These are phyloP conservation scores for Apistogramma diplotaenia DNA, from an alignment of 2,113 vertebrate genomes.

Conservation along the genomic window DNA sequence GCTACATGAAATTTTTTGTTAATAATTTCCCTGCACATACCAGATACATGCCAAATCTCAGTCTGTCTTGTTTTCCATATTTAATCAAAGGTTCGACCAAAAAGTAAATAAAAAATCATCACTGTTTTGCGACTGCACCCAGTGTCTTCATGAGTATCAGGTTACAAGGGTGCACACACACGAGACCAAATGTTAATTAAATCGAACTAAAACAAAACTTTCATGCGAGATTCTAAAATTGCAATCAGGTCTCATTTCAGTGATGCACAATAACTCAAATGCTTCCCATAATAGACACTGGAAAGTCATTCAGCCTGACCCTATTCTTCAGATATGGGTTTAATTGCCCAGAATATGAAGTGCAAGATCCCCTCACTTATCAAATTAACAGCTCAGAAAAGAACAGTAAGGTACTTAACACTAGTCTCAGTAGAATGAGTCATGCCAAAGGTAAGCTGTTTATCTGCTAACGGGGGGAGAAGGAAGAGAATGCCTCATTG, in stretches of 20 bases:
- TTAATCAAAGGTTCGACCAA: not conserved
- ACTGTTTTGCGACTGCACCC: not conserved
- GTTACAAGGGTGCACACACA: not conserved
- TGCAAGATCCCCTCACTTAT: slow-evolving; percentile 66
- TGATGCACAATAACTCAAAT: slow-evolving; percentile 47
- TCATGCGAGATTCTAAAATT: not conserved
- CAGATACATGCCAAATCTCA: not conserved
- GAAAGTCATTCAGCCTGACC: slow-evolving; percentile 61
- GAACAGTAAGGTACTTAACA: slow-evolving; percentile 50
- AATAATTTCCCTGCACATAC: not conserved
- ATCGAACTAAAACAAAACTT: not conserved
- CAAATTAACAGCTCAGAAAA: slow-evolving; percentile 69
- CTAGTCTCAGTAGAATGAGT: slow-evolving; percentile 35
- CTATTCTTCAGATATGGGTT: slow-evolving; percentile 63
- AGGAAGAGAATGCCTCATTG: slow-evolving; percentile 6
- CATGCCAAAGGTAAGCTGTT: slow-evolving; percentile 58
- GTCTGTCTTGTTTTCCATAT: not conserved
- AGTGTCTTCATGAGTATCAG: not conserved
- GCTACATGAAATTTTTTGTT: slow-evolving; percentile 13
- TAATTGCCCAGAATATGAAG: slow-evolving; percentile 73
- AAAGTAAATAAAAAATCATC: not conserved
- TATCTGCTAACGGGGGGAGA: slow-evolving; percentile 35
- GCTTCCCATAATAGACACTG: slow-evolving; percentile 61
- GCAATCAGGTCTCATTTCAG: slow-evolving; percentile 35
- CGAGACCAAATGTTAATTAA: not conserved